Evolutionary conservation across 2,888 invertebrate genomes (phyloP), one percentile per base, ranked within the genome.

Genomic region (Acrobasis repandana): DNA sequence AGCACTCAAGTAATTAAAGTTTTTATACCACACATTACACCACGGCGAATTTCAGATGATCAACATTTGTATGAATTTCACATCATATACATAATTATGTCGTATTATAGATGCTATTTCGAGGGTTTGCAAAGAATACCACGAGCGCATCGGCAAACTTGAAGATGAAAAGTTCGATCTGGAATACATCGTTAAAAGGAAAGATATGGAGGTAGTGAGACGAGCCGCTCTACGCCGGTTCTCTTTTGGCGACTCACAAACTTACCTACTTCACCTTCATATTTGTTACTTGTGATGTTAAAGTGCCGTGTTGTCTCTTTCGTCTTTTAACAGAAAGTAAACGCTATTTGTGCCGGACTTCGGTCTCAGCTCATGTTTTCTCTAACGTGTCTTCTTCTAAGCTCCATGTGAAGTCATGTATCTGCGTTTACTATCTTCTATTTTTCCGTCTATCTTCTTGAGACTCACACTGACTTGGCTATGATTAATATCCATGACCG

Each of bases 81-180:
- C 67, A 63, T 67, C 74, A 66, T 74, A 65, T 81, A 79, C 77
- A 82, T 76, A 73, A 84, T 75, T 83, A 67, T 90, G 80, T 90
- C 88, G 80, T 74, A 85, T 92, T 93, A 93, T 95, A 97, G 97
- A 97, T 90, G 93, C 94, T 90, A 76, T 96, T 93, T 95, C 93
- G 94, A 94, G 94, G 89, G 93, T 95, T 93, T 93, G 94, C 93
- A 96, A 95, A 94, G 95, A 95, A 83, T 97, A 98, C 94, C 95
- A 98, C 94, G 94, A 95, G 84, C 96, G 97, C 94, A 97, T 98
- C 94, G 92, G 87, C 90, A 92, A 93, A 79, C 95, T 99, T 94
- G 98, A 99, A 95, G 96, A 97, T 83, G 94, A 96, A 91, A 99
- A 99, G 94, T 99, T 97, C 94, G 99, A 99, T 95, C 95, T 99